Percentiles rank a stretch among this genome's conserved stretches.
Conservation (phyloP, 2,113 vertebrate genomes). For the Oryzias celebensis region DNA sequence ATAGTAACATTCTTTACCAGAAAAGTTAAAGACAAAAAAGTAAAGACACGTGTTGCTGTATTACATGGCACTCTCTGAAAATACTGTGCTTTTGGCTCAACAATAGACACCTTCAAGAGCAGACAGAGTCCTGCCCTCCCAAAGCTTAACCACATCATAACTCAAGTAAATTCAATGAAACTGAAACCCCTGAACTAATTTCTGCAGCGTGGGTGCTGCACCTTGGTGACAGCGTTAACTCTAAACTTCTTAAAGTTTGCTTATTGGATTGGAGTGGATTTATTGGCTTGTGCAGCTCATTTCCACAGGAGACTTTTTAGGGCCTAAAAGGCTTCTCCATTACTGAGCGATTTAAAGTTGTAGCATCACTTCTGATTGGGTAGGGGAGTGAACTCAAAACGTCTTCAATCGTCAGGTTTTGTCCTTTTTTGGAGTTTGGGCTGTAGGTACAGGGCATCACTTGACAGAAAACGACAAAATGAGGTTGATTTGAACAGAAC, state of each 20-base stretch:
- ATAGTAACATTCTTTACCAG: conserved; percentile 70
- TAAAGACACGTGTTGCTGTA: conserved; percentile 36
- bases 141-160: conserved; percentile 54
- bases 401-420: conserved; percentile 16
- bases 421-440: conserved; percentile 22
- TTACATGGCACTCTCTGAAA: neutral
- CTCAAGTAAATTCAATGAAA: conserved; percentile 60
- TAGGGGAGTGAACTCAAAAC: conserved; percentile 45
- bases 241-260: conserved; percentile 29
- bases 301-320: conserved; percentile 46
- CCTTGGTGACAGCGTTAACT: conserved; percentile 47
- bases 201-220: conserved; percentile 30
- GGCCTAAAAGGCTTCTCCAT: conserved; percentile 27
- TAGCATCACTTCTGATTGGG: conserved; percentile 61
- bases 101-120: conserved; percentile 11
- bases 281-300: conserved; percentile 43
- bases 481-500: no score
- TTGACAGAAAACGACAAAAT: neutral
- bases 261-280: conserved; percentile 59
- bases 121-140: conserved; percentile 32
- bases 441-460: neutral
- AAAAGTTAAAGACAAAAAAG: conserved; percentile 36
- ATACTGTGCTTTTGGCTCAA: conserved; percentile 31
- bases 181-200: conserved; percentile 48
- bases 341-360: conserved; percentile 31